A percentile compares a stretch with the other conserved stretches of the same genome.
phyloP scores from a whole-genome alignment of 2,888 invertebrate genomes.

The Bombylius major region DNA sequence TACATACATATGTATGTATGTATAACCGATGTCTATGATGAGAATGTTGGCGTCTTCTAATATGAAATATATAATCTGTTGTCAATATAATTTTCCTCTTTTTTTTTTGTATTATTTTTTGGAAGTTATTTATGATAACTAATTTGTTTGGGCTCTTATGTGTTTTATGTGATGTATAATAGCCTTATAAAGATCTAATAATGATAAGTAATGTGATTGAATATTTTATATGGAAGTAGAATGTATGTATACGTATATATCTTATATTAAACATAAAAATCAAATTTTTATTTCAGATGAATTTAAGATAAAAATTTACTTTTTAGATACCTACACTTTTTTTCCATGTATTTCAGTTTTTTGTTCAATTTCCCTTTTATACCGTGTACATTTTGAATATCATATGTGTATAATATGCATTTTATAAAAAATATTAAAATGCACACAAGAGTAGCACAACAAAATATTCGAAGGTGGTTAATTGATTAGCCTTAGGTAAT shows the following conservation, averaged over 20 bases:
- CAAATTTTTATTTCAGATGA: too few species aligned
- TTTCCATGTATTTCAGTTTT: too few species aligned
- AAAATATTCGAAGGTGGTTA: conserved; percentile 7
- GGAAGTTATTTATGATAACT: conserved; percentile 5
- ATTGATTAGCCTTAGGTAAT: conserved; percentile 21
- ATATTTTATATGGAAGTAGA: too few species aligned
- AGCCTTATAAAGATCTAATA: conserved; percentile 3
- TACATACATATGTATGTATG: too few species aligned
- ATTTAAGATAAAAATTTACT: too few species aligned
- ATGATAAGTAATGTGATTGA: too few species aligned
- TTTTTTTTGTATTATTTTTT: not conserved
- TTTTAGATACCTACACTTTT: too few species aligned
- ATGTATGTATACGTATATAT: too few species aligned
- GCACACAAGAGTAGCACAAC: not conserved
- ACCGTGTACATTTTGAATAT: too few species aligned
- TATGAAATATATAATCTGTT: conserved; percentile 9
- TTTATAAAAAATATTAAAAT: not conserved
- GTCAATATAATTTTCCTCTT: conserved; percentile 1
- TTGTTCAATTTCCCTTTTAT: too few species aligned
- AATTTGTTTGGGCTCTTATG: conserved; percentile 3
- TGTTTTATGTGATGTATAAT: not conserved
- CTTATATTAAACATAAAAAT: too few species aligned
- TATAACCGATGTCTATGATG: not conserved
- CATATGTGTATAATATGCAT: too few species aligned
- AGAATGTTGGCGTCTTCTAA: not conserved